Evolutionary conservation across 2,888 invertebrate species (phyloP).

Genomic region (Acholoe squamosa): DNA sequence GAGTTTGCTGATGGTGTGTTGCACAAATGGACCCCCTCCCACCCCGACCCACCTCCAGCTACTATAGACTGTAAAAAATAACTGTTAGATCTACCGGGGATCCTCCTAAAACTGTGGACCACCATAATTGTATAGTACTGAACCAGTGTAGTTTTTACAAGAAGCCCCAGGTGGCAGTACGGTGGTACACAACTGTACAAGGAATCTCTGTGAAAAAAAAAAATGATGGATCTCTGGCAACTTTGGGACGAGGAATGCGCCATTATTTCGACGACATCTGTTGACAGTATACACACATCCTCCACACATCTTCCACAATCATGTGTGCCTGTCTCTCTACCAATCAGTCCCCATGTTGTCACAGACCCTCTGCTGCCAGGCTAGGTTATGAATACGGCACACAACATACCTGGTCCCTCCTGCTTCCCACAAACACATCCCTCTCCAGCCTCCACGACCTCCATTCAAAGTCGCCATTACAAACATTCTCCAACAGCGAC

Average conservation of each 20-base stretch:
- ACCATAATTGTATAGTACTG: too few relatives aligned
- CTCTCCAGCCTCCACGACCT: not conserved
- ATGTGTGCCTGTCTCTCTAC: not conserved
- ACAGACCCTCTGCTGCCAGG: not conserved
- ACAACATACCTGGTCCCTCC: slow-evolving; percentile 2
- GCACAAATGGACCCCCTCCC: slow-evolving; percentile 41
- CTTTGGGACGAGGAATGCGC: too few relatives aligned
- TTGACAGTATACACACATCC: too few relatives aligned
- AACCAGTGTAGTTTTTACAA: too few relatives aligned
- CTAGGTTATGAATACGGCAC: slow-evolving; percentile 30
- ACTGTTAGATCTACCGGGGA: too few relatives aligned
- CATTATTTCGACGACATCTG: too few relatives aligned
- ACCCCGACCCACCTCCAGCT: slow-evolving; percentile 8
- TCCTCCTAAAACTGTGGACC: too few relatives aligned
- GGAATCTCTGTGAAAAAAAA: too few relatives aligned
- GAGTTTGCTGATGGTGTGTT: slow-evolving; percentile 24
- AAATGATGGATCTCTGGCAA: too few relatives aligned
- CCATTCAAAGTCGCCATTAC: slow-evolving; percentile 27
- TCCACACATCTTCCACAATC: slow-evolving; percentile 27
- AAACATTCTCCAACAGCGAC: not conserved
- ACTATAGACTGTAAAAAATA: too few relatives aligned
- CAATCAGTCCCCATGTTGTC: slow-evolving; percentile 15
- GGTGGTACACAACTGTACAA: too few relatives aligned
- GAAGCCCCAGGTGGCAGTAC: too few relatives aligned
- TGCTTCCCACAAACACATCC: not conserved